Evolutionary conservation across 2,888 invertebrate species (phyloP).

Genomic region (Phytoseiulus persimilis): DNA sequence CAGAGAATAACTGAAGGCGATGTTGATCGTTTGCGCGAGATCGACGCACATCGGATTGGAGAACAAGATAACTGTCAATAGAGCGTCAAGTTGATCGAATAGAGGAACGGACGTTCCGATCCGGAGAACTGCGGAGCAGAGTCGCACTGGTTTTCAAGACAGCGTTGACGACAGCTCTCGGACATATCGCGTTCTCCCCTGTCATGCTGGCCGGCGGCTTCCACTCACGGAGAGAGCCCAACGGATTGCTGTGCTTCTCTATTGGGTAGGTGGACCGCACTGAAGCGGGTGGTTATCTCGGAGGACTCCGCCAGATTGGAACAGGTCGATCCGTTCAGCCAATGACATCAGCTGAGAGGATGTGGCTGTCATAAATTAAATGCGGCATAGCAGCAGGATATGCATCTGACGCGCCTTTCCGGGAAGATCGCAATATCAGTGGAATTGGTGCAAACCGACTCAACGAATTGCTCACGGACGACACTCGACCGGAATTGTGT

Average conservation of each 20-base stretch:
- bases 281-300: not conserved
- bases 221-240: not conserved
- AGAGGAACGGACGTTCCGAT: not conserved
- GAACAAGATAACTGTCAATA: no score
- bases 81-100: not conserved
- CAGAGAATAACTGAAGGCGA: no score
- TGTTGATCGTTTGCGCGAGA: no score
- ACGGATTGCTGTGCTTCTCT: not conserved
- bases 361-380: not conserved
- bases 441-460: no score
- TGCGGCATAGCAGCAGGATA: not conserved
- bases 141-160: not conserved
- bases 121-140: not conserved
- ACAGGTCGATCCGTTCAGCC: not conserved
- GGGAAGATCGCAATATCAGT: no score
- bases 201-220: not conserved
- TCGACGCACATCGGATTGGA: no score
- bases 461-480: no score
- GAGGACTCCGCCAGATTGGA: not conserved
- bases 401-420: no score
- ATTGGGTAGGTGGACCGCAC: not conserved
- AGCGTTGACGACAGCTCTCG: not conserved
- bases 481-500: no score
- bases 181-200: not conserved
- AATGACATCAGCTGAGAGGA: no score